Percentiles rank a stretch among this genome's conserved stretches.
Conservation (phyloP, 2,113 vertebrate genomes). For the mouse (Mus musculus) region GRCm39 chr9:107417001-107417500, state of each 20-base stretch:
- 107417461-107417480: slow-evolving; percentile 89
- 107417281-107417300: slow-evolving; percentile 95
- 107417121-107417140: slow-evolving; percentile 97
- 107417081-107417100: slow-evolving; percentile 94
- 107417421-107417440: slow-evolving; percentile 94
- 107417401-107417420: slow-evolving; percentile 92
- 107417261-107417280: slow-evolving; percentile 94
- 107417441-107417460: slow-evolving; percentile 89
- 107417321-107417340: slow-evolving; percentile 91
- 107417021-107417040: not conserved
- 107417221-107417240: slow-evolving; percentile 92
- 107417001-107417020: slow-evolving; percentile 6
- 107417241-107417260: slow-evolving; percentile 94
- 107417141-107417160: slow-evolving; percentile 91
- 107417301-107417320: slow-evolving; percentile 93
- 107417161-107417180: slow-evolving; percentile 91
- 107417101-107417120: slow-evolving; percentile 93
- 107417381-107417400: slow-evolving; percentile 93
- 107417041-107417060: slow-evolving; percentile 35
- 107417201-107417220: slow-evolving; percentile 95
- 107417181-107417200: slow-evolving; percentile 85
- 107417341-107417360: slow-evolving; percentile 87
- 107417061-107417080: not conserved
- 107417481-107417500: slow-evolving; percentile 95
- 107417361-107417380: slow-evolving; percentile 91